Base-by-base conservation (phyloP, 1,140 invertebrate genomes). In the Sinella curviseta region DNA sequence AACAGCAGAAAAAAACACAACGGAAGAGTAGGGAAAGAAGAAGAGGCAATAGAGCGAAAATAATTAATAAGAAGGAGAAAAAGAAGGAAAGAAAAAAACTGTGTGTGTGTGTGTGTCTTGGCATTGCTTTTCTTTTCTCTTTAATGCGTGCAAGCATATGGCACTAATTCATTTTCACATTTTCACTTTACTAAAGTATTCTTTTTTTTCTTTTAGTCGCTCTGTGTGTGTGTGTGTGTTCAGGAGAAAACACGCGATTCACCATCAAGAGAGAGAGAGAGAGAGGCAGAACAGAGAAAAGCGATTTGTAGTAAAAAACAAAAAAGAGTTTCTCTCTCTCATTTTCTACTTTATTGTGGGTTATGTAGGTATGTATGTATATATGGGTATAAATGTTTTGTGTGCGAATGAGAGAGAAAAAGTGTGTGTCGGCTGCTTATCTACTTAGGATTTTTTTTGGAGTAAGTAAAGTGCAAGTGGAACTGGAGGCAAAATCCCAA, bases 21-120 rank as follows among this genome's bases (percentile, higher is more conserved):
- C 8, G 24, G 4, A 65, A n/a, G 24, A 65, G 57, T n/a, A 65
- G 26, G 14, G 26, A 26, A 14, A 17, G 26, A 65, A 65, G 26
- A 65, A 26, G 57, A 65, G 57, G 26, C 16, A 26, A 65, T 16
- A 65, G 57, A n/a, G 57, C 57, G 57, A n/a, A n/a, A 65, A n/a
- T 65, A n/a, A 65, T 65, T 65, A 65, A n/a, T 65, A 65, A 65
- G 57, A 26, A 65, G 16, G 16, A 26, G 57, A 65, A 65, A 65
- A 65, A 26, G 14, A 14, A 14, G 16, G 24, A 65, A 65, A 8
- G 57, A 65, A 26, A 16, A 65, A n/a, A 17, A 14, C 24, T n/a
- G 57, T 16, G 24, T 65, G 57, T 65, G 57, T n/a, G 26, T 65
- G 14, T 65, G 24, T 65, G 57, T 65, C 4, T 65, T 26, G 24